phyloP scores from a whole-genome alignment of 1,140 invertebrate species.

The Heliothis subflexa region DNA sequence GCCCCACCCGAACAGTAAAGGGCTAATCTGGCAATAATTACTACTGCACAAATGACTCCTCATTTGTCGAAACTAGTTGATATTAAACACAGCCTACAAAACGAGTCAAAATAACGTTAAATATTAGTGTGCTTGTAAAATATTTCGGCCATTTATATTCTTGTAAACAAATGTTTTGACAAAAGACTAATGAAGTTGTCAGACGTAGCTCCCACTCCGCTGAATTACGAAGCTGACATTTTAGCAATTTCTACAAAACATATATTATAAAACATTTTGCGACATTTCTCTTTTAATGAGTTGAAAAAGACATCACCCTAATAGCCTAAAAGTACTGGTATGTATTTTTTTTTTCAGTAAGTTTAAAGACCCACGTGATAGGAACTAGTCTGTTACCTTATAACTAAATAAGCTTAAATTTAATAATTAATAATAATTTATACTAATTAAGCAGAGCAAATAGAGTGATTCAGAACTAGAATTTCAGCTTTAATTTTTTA shows the following conservation, averaged over 20 bases:
- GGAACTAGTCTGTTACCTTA: too few species aligned
- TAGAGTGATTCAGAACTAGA: too few species aligned
- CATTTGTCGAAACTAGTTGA: neutral
- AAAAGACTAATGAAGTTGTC: constrained; percentile 20
- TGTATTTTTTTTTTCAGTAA: too few species aligned
- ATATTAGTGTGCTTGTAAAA: constrained; percentile 26
- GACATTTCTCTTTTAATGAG: too few species aligned
- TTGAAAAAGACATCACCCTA: too few species aligned
- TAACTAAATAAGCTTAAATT: too few species aligned
- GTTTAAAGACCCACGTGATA: too few species aligned
- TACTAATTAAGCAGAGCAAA: too few species aligned
- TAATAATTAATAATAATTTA: too few species aligned
- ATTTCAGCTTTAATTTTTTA: too few species aligned
- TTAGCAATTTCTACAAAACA: neutral
- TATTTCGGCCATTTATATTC: constrained; percentile 10
- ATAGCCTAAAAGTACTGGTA: too few species aligned
- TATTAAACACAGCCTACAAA: neutral
- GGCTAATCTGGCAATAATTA: neutral
- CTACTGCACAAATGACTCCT: neutral
- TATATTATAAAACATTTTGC: too few species aligned
- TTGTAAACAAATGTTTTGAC: constrained; percentile 40
- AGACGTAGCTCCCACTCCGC: neutral
- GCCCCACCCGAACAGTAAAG: neutral
- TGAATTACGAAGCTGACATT: neutral
- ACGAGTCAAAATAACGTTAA: constrained; percentile 10